phyloP scores from a whole-genome alignment of 1,140 invertebrate species.

The Goniozus legneri region DNA sequence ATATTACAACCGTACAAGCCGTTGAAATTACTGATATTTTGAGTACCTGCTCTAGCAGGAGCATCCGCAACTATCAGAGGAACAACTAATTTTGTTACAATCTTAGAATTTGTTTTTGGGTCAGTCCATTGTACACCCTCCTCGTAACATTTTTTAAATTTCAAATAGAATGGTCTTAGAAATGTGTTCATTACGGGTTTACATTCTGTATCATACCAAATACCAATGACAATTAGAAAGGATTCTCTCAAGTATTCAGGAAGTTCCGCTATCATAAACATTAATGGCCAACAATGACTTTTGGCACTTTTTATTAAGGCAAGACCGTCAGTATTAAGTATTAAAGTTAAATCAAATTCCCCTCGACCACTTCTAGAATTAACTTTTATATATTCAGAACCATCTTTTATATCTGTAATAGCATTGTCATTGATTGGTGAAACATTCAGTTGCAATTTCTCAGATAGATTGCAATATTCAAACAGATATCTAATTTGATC shows the following conservation, averaged over 20 bases:
- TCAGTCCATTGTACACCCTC: conserved; percentile 10
- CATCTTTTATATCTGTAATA: background rate
- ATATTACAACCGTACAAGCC: conserved; percentile 21
- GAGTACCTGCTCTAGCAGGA: conserved; percentile 20
- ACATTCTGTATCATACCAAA: conserved; percentile 13
- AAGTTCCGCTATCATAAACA: conserved; percentile 21
- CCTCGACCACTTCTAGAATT: background rate
- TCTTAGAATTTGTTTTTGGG: conserved; percentile 9
- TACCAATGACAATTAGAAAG: conserved; percentile 6
- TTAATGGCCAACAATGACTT: conserved; percentile 20
- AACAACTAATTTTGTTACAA: conserved; percentile 15
- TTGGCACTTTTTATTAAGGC: conserved; percentile 14
- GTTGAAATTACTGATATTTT: conserved; percentile 18
- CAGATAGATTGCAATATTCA: background rate
- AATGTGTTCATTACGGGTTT: conserved; percentile 19
- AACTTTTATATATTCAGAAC: background rate
- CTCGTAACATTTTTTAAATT: conserved; percentile 7
- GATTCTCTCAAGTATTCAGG: conserved; percentile 12
- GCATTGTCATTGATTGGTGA: background rate
- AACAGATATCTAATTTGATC: background rate
- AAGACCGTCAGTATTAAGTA: conserved; percentile 21
- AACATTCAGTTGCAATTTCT: background rate
- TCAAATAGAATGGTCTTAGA: conserved; percentile 10
- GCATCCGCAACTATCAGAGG: conserved; percentile 24
- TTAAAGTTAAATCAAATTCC: conserved; percentile 17